phyloP scores from a whole-genome alignment of 2,888 invertebrate species.

The Mongoloraphidia duomilia region DNA sequence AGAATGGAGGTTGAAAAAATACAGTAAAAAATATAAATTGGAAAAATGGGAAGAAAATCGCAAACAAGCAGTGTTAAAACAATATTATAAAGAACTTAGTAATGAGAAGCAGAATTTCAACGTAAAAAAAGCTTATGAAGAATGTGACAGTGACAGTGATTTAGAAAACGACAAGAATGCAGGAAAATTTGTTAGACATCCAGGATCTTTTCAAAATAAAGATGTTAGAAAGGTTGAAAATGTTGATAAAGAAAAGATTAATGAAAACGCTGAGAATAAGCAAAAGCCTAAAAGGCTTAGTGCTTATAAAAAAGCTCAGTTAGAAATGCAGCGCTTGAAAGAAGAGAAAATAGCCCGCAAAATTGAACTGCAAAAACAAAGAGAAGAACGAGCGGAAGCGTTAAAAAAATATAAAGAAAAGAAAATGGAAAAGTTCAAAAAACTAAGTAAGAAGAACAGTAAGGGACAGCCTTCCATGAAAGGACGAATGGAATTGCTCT shows the following conservation, averaged over 20 bases:
- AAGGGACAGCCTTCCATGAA: slow-evolving; percentile 81
- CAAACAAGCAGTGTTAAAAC: slow-evolving; percentile 39
- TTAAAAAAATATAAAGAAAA: slow-evolving; percentile 51
- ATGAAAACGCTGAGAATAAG: slow-evolving; percentile 5
- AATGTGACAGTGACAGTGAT: slow-evolving; percentile 16
- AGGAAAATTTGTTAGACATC: not conserved
- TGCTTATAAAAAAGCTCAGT: slow-evolving; percentile 37
- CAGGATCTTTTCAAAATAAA: slow-evolving; percentile 9
- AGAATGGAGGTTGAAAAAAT: slow-evolving; percentile 47
- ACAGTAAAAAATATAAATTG: slow-evolving; percentile 54
- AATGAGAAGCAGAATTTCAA: slow-evolving; percentile 35
- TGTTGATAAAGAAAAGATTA: not conserved
- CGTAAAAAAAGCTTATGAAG: slow-evolving; percentile 35
- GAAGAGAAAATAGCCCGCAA: slow-evolving; percentile 37
- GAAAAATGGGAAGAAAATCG: slow-evolving; percentile 52
- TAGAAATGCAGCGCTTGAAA: slow-evolving; percentile 37
- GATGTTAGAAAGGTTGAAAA: slow-evolving; percentile 17
- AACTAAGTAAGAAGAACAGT: slow-evolving; percentile 59
- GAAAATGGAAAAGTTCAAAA: slow-evolving; percentile 54
- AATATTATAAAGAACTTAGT: slow-evolving; percentile 41
- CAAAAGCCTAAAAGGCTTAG: slow-evolving; percentile 24
- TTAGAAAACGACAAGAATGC: slow-evolving; percentile 12
- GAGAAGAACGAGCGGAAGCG: slow-evolving; percentile 45
- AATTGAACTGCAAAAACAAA: slow-evolving; percentile 33
- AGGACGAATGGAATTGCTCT: slow-evolving; percentile 57